Percentiles rank a stretch among this genome's conserved stretches.
Evolutionary conservation across 2,113 vertebrate species (phyloP).

Genomic region (Cololabis saira): DNA sequence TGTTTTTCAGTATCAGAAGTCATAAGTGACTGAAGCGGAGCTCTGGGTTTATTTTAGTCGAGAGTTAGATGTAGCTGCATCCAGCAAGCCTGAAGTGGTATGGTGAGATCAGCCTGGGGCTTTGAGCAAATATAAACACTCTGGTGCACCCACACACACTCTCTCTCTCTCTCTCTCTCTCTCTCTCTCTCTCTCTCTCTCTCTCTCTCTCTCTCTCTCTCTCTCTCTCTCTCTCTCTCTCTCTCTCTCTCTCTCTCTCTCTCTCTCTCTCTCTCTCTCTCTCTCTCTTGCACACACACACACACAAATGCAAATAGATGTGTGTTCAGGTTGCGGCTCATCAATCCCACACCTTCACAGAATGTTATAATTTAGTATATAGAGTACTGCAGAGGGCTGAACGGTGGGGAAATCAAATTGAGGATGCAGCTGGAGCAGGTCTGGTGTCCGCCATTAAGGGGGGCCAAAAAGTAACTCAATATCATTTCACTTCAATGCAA

Average conservation of each 20-base stretch:
- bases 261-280: conserved; percentile 21
- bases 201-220: conserved; percentile 14
- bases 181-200: neutral
- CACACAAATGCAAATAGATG: conserved; percentile 8
- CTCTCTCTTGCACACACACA: conserved; percentile 11
- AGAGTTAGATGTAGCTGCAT: conserved; percentile 25
- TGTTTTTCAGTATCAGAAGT: conserved; percentile 37
- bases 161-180: conserved; percentile 24
- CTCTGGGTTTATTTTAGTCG: conserved; percentile 49
- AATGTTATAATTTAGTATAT: conserved; percentile 10
- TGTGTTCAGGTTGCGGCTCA: conserved; percentile 41
- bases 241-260: conserved; percentile 1
- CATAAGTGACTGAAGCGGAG: conserved; percentile 33
- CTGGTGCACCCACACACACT: conserved; percentile 15
- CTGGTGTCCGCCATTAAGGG: conserved; percentile 43
- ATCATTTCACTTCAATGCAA: conserved; percentile 58
- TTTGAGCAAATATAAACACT: conserved; percentile 62
- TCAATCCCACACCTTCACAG: conserved; percentile 11
- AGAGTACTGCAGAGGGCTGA: conserved; percentile 33
- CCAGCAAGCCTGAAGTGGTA: conserved; percentile 30
- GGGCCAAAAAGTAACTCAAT: conserved; percentile 66
- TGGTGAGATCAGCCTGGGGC: conserved; percentile 54
- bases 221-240: conserved; percentile 15
- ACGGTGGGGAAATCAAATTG: conserved; percentile 59
- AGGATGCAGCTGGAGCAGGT: conserved; percentile 35